A percentile compares a stretch with the other conserved stretches of the same genome.
These are phyloP conservation scores for Atherinosoma microstoma DNA, from an alignment of 2,797 vertebrate genomes.

Conservation along the genomic window DNA sequence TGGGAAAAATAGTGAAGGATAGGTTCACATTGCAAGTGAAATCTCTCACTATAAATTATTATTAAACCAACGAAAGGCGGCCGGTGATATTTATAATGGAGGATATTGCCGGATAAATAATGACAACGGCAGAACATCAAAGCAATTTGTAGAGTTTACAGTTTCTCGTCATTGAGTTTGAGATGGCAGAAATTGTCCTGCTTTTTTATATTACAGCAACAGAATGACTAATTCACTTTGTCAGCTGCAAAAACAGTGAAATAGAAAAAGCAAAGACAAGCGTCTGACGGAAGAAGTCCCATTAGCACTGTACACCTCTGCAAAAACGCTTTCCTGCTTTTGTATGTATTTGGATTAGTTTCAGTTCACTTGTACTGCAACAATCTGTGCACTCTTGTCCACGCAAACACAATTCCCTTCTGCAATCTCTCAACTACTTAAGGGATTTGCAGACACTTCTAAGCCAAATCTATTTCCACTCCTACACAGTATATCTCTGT, in stretches of 20 bases:
- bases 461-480: slow-evolving; percentile 54
- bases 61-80: slow-evolving; percentile 60
- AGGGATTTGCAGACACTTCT: slow-evolving; percentile 32
- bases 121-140: slow-evolving; percentile 59
- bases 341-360: slow-evolving; percentile 4
- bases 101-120: slow-evolving; percentile 60
- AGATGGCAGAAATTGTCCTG: slow-evolving; percentile 46
- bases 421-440: slow-evolving; percentile 32
- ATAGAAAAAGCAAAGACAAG: slow-evolving; percentile 39
- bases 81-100: slow-evolving; percentile 52
- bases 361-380: slow-evolving; percentile 20
- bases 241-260: slow-evolving; percentile 43
- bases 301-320: not conserved
- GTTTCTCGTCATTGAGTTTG: slow-evolving; percentile 59
- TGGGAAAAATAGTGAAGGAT: slow-evolving; percentile 65
- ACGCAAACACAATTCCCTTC: slow-evolving; percentile 19
- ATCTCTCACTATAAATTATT: slow-evolving; percentile 81
- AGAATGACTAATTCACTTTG: slow-evolving; percentile 61
- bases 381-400: slow-evolving; percentile 18
- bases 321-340: not conserved
- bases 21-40: slow-evolving; percentile 64
- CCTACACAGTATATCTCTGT: slow-evolving; percentile 44
- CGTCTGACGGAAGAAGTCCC: slow-evolving; percentile 19
- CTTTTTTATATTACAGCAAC: slow-evolving; percentile 56
- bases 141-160: slow-evolving; percentile 64